A percentile compares a stretch with the other conserved stretches of the same genome.
These are phyloP conservation scores for Rhorus exstirpatorius DNA, from an alignment of 2,888 invertebrate genomes.

Conservation along the genomic window DNA sequence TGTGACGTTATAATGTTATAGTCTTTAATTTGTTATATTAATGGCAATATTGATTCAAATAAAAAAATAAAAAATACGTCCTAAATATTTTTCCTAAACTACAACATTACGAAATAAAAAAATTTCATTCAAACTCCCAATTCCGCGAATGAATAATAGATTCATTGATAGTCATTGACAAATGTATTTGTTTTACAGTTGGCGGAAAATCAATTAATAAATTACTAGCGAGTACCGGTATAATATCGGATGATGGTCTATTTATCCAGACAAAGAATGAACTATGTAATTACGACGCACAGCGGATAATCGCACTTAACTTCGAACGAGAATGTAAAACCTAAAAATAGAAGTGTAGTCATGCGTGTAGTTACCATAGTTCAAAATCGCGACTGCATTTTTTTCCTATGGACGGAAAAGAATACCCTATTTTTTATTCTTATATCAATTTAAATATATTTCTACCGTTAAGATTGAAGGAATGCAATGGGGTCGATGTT, in stretches of 20 bases:
- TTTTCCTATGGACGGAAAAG: not conserved
- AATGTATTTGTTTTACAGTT: not conserved
- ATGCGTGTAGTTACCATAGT: slow-evolving; percentile 4
- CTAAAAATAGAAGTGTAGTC: not conserved
- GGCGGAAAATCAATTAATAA: not conserved
- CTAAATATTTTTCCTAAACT: not conserved
- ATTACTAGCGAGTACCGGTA: too few species aligned
- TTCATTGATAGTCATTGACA: slow-evolving; percentile 1
- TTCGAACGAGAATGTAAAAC: not conserved
- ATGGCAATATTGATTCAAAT: too few species aligned
- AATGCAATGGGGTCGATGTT: too few species aligned
- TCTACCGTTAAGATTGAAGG: too few species aligned
- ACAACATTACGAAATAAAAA: not conserved
- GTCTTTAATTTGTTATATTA: too few species aligned
- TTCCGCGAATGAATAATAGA: not conserved
- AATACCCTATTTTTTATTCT: not conserved
- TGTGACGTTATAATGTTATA: too few species aligned
- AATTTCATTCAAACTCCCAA: too few species aligned
- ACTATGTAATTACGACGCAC: not conserved
- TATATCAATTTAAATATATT: not conserved
- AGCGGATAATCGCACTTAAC: slow-evolving; percentile 5
- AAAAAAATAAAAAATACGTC: too few species aligned
- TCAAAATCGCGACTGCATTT: slow-evolving; percentile 7
- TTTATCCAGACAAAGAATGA: not conserved
- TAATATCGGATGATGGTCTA: not conserved